Conservation (phyloP, 2,888 invertebrate species). For the Augiades crinisus region DNA sequence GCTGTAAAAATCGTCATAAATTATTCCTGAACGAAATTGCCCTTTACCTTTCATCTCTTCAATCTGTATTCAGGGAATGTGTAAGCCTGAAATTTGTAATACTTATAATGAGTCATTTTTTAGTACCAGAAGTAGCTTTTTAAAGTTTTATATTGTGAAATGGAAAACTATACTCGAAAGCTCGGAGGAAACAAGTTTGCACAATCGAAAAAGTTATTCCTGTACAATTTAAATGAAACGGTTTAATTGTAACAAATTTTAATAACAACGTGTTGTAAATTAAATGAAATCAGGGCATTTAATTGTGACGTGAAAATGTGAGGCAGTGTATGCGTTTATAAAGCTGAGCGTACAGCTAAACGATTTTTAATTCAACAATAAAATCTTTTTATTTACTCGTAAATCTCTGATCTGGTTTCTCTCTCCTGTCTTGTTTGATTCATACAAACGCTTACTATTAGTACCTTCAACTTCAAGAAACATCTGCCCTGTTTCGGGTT, state of each 20-base stretch:
- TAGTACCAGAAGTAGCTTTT: too few relatives aligned
- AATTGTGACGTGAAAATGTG: conserved; percentile 41
- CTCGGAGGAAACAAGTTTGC: not conserved
- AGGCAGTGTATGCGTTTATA: conserved; percentile 19
- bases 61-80: conserved; percentile 8
- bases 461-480: not conserved
- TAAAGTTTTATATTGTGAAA: too few relatives aligned
- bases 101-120: conserved; percentile 43
- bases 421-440: too few relatives aligned
- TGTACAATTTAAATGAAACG: conserved; percentile 19
- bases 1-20: conserved; percentile 58
- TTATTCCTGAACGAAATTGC: conserved; percentile 45
- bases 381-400: not conserved
- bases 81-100: conserved; percentile 38
- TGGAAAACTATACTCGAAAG: not conserved
- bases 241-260: conserved; percentile 47
- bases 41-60: conserved; percentile 1
- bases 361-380: not conserved
- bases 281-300: conserved; percentile 45
- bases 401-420: too few relatives aligned
- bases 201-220: conserved; percentile 19
- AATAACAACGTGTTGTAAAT: conserved; percentile 49
- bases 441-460: not conserved
- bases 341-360: conserved; percentile 5
- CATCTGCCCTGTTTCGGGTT: too few relatives aligned